Percentiles rank a stretch among this genome's conserved stretches.
Conservation (phyloP, 2,113 vertebrate species). For the Rhegmatorhina hoffmannsi region DNA sequence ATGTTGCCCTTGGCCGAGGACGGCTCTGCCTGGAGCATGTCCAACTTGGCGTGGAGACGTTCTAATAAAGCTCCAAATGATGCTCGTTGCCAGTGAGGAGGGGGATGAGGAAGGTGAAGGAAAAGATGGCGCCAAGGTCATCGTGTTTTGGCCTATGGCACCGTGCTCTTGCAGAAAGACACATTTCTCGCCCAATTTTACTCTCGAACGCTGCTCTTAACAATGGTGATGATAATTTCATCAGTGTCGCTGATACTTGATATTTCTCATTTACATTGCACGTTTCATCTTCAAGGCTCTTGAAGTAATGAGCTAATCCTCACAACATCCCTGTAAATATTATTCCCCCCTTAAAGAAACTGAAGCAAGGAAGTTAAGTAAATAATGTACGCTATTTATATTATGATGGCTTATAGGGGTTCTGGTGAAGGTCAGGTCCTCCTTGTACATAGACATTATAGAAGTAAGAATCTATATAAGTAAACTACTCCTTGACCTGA, state of each 20-base stretch:
- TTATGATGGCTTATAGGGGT: slow-evolving; percentile 60
- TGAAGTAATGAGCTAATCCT: slow-evolving; percentile 70
- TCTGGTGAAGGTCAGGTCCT: slow-evolving; percentile 64
- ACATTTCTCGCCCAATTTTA: not conserved
- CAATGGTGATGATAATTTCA: slow-evolving; percentile 67
- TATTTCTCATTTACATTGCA: slow-evolving; percentile 67
- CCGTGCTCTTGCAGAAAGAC: not conserved
- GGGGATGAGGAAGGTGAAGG: slow-evolving; percentile 62
- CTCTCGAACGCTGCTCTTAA: slow-evolving; percentile 15
- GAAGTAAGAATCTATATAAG: slow-evolving; percentile 62
- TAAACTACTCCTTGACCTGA: slow-evolving; percentile 58
- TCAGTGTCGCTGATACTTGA: slow-evolving; percentile 63
- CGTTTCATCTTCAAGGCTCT: slow-evolving; percentile 69
- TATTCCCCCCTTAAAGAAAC: slow-evolving; percentile 66
- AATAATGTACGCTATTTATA: slow-evolving; percentile 63
- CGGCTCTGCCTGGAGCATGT: slow-evolving; percentile 68
- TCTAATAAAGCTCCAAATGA: slow-evolving; percentile 70
- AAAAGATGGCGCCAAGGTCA: slow-evolving; percentile 61
- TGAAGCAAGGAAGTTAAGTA: slow-evolving; percentile 67
- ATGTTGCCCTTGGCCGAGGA: slow-evolving; percentile 73
- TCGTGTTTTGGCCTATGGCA: not conserved
- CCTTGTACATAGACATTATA: slow-evolving; percentile 54
- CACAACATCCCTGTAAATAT: slow-evolving; percentile 70
- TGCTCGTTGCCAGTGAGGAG: slow-evolving; percentile 67
- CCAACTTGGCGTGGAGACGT: slow-evolving; percentile 68